These are phyloP conservation scores for Quadriops clusia DNA, from an alignment of 2,888 invertebrate genomes.

Conservation along the genomic window DNA sequence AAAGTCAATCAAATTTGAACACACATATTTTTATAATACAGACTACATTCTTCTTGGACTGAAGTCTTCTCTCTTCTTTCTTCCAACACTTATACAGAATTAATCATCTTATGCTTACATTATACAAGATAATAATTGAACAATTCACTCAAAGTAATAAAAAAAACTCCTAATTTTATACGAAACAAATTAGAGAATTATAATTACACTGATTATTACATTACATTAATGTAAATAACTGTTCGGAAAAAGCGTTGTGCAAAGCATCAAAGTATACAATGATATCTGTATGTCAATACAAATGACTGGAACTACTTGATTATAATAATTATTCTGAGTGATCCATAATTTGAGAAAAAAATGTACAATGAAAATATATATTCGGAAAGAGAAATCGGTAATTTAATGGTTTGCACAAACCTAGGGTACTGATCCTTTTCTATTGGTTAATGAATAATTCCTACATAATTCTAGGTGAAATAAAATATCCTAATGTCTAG, in stretches of 20 bases:
- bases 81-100: slow-evolving; percentile 3
- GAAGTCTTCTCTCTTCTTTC: slow-evolving; percentile 20
- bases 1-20: slow-evolving; percentile 22
- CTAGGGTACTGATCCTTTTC: too few species aligned
- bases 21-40: slow-evolving; percentile 24
- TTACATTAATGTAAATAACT: too few species aligned
- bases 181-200: slow-evolving; percentile 4
- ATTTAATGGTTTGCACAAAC: slow-evolving; percentile 1
- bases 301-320: too few species aligned
- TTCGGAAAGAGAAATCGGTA: too few species aligned
- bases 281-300: too few species aligned
- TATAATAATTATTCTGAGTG: too few species aligned
- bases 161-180: slow-evolving; percentile 3
- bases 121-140: slow-evolving; percentile 2
- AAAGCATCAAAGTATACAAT: too few species aligned
- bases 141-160: slow-evolving; percentile 1
- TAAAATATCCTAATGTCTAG: slow-evolving; percentile 56
- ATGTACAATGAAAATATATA: slow-evolving; percentile 3
- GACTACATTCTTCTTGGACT: slow-evolving; percentile 28
- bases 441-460: too few species aligned
- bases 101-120: slow-evolving; percentile 8
- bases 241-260: too few species aligned
- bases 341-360: neutral
- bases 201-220: neutral
- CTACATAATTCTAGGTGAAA: too few species aligned